Evolutionary conservation across 2,113 vertebrate genomes (phyloP), one percentile per base, ranked within the genome.

Genomic region (Speoplatyrhinus poulsoni): DNA sequence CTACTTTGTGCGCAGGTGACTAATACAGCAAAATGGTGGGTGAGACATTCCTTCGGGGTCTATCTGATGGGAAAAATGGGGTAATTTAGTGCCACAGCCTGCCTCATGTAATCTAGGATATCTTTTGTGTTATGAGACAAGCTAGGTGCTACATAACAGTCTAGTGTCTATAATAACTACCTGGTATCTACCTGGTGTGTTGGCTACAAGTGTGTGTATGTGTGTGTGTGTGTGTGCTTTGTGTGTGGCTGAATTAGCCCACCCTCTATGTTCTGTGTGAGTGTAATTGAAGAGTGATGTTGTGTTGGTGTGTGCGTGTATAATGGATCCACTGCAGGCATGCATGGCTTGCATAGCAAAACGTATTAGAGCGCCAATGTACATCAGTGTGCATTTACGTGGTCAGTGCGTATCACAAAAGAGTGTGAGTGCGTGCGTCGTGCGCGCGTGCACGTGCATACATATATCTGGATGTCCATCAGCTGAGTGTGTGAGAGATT

Each of bases 391-490:
- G 57, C 81, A 68, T 84, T 67, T 81, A 73, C 72, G 70, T 73
- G 75, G 82, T 83, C 84, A 65, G 65, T 84, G 67, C 67, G 65
- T 57, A 70, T 60, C 69, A 56, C 57, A 10, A 63, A 12, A 47
- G 65, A 57, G 66, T 64, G 66, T 63, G 67, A 62, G 68, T 56
- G 46, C 65, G 58, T 69, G 57, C 62, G 56, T 81, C 62, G 56
- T 81, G 50, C 58, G 16, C 36, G 50, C 49, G 52, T 41, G 26
- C 17, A 16, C 12, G 48, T 46, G 59, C 19, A 19, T 46, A 59
- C 19, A 19, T 53, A 49, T 84, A 83, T 88, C 79, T 89, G 69
- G 10, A 67, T 87, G 88, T 85, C 89, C 86, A 91, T 92, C 90
- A 89, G 72, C 87, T 77, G 60, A 57, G 65, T 77, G 70, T 68